phyloP scores from a whole-genome alignment of 2,888 invertebrate genomes.

The Tachystola acroxantha region DNA sequence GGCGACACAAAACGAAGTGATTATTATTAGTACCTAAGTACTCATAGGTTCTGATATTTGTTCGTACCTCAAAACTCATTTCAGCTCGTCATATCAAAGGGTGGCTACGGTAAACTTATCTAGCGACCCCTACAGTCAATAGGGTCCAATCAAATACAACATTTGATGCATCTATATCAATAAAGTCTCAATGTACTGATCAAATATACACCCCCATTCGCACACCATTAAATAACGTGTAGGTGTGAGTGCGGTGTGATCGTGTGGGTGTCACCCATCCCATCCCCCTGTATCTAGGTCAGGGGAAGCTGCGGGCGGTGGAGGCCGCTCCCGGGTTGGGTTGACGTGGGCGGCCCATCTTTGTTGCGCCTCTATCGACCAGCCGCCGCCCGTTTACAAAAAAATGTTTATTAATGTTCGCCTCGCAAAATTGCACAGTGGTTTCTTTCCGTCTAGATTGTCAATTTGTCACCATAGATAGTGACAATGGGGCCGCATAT shows the following conservation, averaged over 20 bases:
- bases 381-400: constrained; percentile 28
- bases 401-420: constrained; percentile 30
- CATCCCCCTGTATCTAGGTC: constrained; percentile 58
- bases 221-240: constrained; percentile 2
- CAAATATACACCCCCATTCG: not conserved
- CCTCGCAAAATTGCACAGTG: not conserved
- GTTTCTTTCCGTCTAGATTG: too few relatives aligned
- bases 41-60: too few relatives aligned
- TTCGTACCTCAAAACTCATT: too few relatives aligned
- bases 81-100: too few relatives aligned
- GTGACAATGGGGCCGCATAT: not conserved
- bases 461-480: not conserved
- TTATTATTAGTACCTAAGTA: too few relatives aligned
- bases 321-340: constrained; percentile 21
- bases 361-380: constrained; percentile 54
- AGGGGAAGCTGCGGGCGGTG: constrained; percentile 42
- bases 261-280: constrained; percentile 32
- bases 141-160: too few relatives aligned
- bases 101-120: too few relatives aligned
- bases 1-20: too few relatives aligned
- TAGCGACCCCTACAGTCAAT: too few relatives aligned
- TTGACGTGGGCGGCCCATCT: constrained; percentile 43
- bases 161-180: too few relatives aligned
- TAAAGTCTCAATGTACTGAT: not conserved
- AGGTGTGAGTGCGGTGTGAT: constrained; percentile 5